Evolutionary conservation across 2,113 vertebrate genomes (phyloP), one percentile per base, ranked within the genome.

Genomic region (Ptyas mucosa): DNA sequence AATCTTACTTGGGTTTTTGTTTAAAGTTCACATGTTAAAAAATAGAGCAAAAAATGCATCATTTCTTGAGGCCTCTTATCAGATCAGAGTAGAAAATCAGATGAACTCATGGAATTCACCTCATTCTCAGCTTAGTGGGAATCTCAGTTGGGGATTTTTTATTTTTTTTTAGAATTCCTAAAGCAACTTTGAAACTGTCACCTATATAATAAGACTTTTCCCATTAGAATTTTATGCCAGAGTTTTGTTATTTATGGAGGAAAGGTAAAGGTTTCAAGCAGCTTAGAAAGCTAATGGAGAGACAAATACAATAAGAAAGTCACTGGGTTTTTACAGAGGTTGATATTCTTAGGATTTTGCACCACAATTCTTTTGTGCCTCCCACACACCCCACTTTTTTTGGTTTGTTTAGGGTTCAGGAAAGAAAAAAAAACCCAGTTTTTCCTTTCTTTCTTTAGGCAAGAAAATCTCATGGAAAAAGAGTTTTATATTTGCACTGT

Each of bases 371-470:
- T 51, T 52, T 87, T 54, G 7, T 92, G 69, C 14, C 10, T n/a
- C 26, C 18, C 34, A 2, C 5, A 12, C 69, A n/a, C 1, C 29
- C 61, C 57, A 8, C 57, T 10, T 52, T 89, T n/a, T 23, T 53
- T 46, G 43, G 43, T 46, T 54, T 8, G 9, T 94, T 90, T 64
- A 55, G 91, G 64, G 24, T 54, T 7, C 91, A 92, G 64, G 64
- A 88, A 94, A 91, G 46, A 89, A 94, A 94, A 61, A 94, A 94
- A 61, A 92, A 89, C 89, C 90, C 85, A 91, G 88, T 94, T 94
- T 89, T 54, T 92, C 24, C 54, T 87, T 91, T 91, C 90, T 94
- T 90, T 64, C 34, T 91, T 91, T 90, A 89, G 86, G 91, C 91
- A 94, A 89, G 85, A 89, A 49, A 26, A 69, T 92, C 91, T 90